Percentiles rank a stretch among this genome's conserved stretches.
Evolutionary conservation across 2,797 vertebrate genomes (phyloP).

Genomic region (Epinephelus coioides): DNA sequence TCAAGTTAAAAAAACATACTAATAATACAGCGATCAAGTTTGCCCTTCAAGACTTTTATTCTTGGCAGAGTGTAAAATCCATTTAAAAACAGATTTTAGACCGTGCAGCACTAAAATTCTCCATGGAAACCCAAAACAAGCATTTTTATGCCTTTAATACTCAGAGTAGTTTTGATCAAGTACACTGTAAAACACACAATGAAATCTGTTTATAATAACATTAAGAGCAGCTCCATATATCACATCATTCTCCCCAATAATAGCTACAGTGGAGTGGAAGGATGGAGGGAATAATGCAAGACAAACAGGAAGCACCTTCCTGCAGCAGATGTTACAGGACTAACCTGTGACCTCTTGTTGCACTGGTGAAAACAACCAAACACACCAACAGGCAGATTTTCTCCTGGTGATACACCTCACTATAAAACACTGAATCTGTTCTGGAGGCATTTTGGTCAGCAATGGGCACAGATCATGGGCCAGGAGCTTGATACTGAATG

Average conservation of each 20-base stretch:
- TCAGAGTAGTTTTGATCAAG: neutral
- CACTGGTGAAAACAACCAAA: conserved; percentile 33
- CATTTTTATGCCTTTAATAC: conserved; percentile 16
- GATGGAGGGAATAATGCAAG: conserved; percentile 44
- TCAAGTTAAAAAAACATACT: neutral
- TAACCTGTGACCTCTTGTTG: conserved; percentile 31
- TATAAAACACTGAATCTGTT: neutral
- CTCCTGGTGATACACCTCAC: neutral
- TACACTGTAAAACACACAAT: neutral
- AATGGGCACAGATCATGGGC: neutral
- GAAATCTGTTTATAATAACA: conserved; percentile 10
- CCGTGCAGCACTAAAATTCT: neutral
- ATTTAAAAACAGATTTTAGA: conserved; percentile 30
- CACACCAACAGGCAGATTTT: neutral
- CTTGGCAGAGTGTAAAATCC: conserved; percentile 35
- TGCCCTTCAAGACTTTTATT: conserved; percentile 26
- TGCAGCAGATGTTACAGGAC: conserved; percentile 44
- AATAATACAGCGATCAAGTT: conserved; percentile 15
- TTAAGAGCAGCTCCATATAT: neutral
- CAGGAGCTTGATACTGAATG: neutral
- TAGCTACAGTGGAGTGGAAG: conserved; percentile 20
- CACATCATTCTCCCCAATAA: neutral
- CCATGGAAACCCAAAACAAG: conserved; percentile 37
- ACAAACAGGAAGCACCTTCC: conserved; percentile 71
- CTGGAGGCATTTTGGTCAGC: conserved; percentile 6